Conservation (phyloP, 1,140 invertebrate species). For the Monochamus saltuarius region DNA sequence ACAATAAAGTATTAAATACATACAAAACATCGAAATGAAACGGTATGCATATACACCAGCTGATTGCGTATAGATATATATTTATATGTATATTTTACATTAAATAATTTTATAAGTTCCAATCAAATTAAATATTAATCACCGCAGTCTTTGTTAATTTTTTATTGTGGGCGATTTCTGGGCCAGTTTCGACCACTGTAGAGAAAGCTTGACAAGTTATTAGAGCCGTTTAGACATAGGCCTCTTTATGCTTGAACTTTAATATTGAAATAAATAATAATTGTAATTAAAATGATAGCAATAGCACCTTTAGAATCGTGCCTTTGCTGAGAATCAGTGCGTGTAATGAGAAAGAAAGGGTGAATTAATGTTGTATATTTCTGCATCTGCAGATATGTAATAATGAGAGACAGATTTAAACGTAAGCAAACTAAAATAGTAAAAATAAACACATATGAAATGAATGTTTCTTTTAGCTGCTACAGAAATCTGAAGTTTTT, state of each 20-base stretch:
- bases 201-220: background rate
- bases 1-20: constrained; percentile 8
- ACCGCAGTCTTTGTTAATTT: constrained; percentile 12
- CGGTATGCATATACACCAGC: constrained; percentile 1
- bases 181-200: background rate
- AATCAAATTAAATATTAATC: background rate
- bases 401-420: no score
- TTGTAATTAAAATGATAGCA: no score
- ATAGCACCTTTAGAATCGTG: no score
- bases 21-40: constrained; percentile 8
- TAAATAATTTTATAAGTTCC: constrained; percentile 13
- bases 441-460: no score
- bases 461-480: constrained; percentile 3
- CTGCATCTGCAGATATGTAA: no score
- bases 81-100: constrained; percentile 17
- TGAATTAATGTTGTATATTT: no score
- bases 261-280: no score
- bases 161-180: constrained; percentile 13
- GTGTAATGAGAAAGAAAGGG: no score
- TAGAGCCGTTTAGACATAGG: constrained; percentile 12
- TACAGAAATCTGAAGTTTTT: no score
- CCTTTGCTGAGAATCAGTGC: no score
- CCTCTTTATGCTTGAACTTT: no score
- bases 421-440: no score
- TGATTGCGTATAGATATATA: constrained; percentile 17